phyloP scores from a whole-genome alignment of 1,140 invertebrate genomes.

The Sarcophaga bullata region DNA sequence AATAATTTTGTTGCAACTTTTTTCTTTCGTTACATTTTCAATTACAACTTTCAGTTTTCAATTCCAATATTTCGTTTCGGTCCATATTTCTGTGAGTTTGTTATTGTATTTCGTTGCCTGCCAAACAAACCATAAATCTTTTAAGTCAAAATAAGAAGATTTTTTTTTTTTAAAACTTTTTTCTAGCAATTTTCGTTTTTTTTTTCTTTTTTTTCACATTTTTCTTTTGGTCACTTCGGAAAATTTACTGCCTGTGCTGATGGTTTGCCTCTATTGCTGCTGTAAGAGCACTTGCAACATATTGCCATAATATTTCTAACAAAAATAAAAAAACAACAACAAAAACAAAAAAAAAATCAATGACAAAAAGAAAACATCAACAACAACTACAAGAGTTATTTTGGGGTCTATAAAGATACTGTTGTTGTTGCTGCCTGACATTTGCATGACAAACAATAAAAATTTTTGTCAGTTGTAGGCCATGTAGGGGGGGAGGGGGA shows the following conservation, averaged over 20 bases:
- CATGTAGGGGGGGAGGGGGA: too few relatives aligned
- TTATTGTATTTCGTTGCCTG: too few relatives aligned
- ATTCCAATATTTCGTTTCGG: background rate
- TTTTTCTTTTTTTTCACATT: background rate
- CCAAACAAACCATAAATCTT: too few relatives aligned
- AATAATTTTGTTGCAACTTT: too few relatives aligned
- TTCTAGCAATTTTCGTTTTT: background rate
- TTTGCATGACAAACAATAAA: background rate
- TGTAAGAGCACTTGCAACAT: background rate
- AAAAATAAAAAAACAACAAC: background rate
- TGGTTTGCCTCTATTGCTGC: background rate
- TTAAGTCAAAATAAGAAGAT: background rate
- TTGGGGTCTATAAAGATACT: too few relatives aligned
- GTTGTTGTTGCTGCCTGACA: background rate
- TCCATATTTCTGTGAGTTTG: background rate
- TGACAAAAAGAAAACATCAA: background rate
- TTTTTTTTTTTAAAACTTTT: background rate
- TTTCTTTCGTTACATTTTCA: background rate
- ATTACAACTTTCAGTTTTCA: background rate
- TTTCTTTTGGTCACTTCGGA: background rate
- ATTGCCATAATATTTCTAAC: background rate
- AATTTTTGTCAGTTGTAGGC: too few relatives aligned
- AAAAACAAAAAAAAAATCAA: background rate
- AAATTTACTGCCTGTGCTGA: background rate
- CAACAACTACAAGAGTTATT: too few relatives aligned